These are phyloP conservation scores for Emmelina monodactyla DNA, from an alignment of 2,888 invertebrate species.

Conservation along the genomic window DNA sequence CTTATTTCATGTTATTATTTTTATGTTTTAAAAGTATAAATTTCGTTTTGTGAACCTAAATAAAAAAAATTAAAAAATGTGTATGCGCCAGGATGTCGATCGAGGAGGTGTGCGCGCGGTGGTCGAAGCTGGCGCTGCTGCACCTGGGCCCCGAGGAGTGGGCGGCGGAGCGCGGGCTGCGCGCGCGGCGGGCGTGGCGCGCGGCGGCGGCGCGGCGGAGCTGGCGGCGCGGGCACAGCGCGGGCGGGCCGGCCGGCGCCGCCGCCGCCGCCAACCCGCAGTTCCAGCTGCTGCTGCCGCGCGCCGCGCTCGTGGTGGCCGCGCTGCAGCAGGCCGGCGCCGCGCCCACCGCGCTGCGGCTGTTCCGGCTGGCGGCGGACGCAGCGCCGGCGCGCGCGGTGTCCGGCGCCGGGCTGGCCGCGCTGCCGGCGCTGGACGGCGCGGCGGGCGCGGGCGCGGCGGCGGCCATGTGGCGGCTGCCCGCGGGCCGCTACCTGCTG, in stretches of 20 bases:
- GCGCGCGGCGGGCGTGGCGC: background rate
- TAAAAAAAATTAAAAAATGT: too few species aligned
- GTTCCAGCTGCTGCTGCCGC: constrained; percentile 18
- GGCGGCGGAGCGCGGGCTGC: background rate
- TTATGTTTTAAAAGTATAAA: too few species aligned
- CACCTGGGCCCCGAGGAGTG: background rate
- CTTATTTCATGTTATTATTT: too few species aligned
- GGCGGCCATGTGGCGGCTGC: constrained; percentile 76
- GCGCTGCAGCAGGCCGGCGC: constrained; percentile 21
- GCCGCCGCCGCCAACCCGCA: background rate
- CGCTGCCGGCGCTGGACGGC: background rate
- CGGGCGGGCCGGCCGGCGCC: background rate
- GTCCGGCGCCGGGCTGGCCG: background rate
- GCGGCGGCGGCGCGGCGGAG: background rate
- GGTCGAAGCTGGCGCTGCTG: background rate
- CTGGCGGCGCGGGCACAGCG: background rate
- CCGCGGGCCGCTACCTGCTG: constrained; percentile 77
- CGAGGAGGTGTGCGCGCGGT: background rate
- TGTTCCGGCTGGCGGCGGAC: background rate
- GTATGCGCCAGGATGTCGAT: background rate
- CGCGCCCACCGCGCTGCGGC: background rate
- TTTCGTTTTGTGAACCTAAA: too few species aligned
- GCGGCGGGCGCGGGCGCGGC: too few species aligned
- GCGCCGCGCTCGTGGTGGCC: constrained; percentile 49
- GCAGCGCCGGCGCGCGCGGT: background rate